phyloP scores from a whole-genome alignment of 2,888 invertebrate species.

The Hemistola chrysoprasaria region DNA sequence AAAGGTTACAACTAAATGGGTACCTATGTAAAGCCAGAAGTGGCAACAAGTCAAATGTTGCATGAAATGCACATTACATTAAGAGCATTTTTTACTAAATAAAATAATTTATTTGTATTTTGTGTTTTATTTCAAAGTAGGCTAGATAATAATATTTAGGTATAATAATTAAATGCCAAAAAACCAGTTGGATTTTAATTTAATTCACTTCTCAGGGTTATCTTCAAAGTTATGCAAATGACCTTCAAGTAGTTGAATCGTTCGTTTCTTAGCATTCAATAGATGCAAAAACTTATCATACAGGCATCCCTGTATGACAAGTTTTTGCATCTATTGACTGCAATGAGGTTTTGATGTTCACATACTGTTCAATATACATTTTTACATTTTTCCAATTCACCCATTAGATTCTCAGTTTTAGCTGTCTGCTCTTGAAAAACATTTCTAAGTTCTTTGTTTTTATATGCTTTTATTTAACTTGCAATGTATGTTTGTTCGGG shows the following conservation, averaged over 20 bases:
- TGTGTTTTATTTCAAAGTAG: conserved; percentile 21
- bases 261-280: conserved; percentile 62
- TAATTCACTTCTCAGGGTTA: conserved; percentile 4
- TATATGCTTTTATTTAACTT: too few species aligned
- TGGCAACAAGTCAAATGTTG: too few species aligned
- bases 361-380: conserved; percentile 50
- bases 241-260: conserved; percentile 58
- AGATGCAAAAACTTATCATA: conserved; percentile 65
- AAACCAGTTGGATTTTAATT: too few species aligned
- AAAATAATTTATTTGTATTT: conserved; percentile 38
- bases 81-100: conserved; percentile 38
- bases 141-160: too few species aligned
- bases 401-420: conserved; percentile 32
- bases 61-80: conserved; percentile 20
- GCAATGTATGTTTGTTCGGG: too few species aligned
- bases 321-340: too few species aligned
- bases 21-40: too few species aligned
- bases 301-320: too few species aligned
- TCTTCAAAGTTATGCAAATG: conserved; percentile 38
- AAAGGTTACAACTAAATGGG: too few species aligned
- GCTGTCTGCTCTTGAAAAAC: conserved; percentile 28
- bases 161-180: too few species aligned
- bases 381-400: conserved; percentile 47
- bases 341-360: conserved; percentile 46
- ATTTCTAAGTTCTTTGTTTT: conserved; percentile 44